Base-by-base conservation (phyloP, 2,113 vertebrate species). In the Monopterus albus region DNA sequence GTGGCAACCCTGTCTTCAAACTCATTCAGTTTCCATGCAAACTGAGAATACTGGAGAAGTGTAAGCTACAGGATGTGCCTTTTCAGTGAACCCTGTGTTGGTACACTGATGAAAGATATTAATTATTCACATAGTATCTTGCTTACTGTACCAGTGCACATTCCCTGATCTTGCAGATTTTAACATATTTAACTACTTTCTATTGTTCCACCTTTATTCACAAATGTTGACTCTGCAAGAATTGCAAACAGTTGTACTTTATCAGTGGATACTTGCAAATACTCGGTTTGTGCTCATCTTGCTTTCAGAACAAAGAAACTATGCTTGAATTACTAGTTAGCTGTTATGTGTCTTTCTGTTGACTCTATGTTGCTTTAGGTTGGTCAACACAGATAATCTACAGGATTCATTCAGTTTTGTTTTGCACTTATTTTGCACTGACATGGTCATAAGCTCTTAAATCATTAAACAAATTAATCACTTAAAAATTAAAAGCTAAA, bases 91-190 rank as follows among this genome's bases (percentile, higher is more conserved):
- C 52, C 64, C 15, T 33, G 18, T 66, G 36, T 50, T 58, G 21
- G 26, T 55, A 43, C 42, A 63, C 53, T 72, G 50, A 81, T 79
- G 21, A 77, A 70, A 78, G 33, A 47, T 78, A 75, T 81, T 74
- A 78, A 87, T 88, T 85, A 81, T 73, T 87, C 56, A 77, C 65
- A 63, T 35, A 43, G 5, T 56, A 38, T 69, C 43, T 68, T 58
- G 67, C 74, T 45, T 39, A 55, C 31, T 26, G 68, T 82, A 29
- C 59, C 26, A 61, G 20, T 61, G 64, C 78, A 75, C 36, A 28
- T 63, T 81, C 72, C 65, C 78, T 71, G 61, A 87, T 64, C 20
- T 14, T 70, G 79, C 73, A 80, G 18, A 72, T 82, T 83, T 78
- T 55, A 10, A 73, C 31, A 69, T 62, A 78, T 60, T 59, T 66